Base-by-base conservation (phyloP, 2,888 invertebrate species). In the Andricus quercusramuli region DNA sequence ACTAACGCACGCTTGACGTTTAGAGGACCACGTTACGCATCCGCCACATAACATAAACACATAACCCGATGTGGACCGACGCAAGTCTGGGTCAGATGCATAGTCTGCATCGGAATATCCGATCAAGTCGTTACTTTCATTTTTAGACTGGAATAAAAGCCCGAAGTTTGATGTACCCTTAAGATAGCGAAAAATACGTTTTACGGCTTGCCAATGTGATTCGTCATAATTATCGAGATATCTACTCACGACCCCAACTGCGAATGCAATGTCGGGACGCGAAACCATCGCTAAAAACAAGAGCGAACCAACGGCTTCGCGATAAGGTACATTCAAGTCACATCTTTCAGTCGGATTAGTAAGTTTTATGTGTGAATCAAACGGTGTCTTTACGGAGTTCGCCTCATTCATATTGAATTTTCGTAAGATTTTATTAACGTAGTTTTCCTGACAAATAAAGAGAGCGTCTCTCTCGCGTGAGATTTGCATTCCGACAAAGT, bases 281-380 rank as follows among this genome's bases (percentile, higher is more conserved):
- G 84, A 83, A 3, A 86, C 82, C 1, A 78, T 41, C 0, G 87
- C 56, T 22, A 86, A 32, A 59, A 85, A 86, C 20, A 84, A 66
- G 9, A 87, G 51, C 0, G 85, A 86, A 0, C 85, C 86, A 2
- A 87, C 82, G 0, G 85, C 85, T 74, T 87, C 85, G 15, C 87
- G 83, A 64, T 85, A 86, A 0, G 85, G 85, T 1, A 81, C 80
- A 20, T 78, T 79, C 17, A 51, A 5, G 6, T 51, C 51, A 6
- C 51, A 20, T 51, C 17, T 17, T 20, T 17, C 2, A 17, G 51
- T 20, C 17, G 20, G 51, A 20, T 20, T 51, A 17, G 20, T 51
- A 2, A 20, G 17, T 51, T 5, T 20, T 0, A 51, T 22, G 15
- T 67, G n/a, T 1, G 15, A 22, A 15, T 67, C 44, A 5, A 22